Percentiles rank a stretch among this genome's conserved stretches.
Evolutionary conservation across 1,140 invertebrate genomes (phyloP).

Genomic region (Holcopasites calliopsidis): DNA sequence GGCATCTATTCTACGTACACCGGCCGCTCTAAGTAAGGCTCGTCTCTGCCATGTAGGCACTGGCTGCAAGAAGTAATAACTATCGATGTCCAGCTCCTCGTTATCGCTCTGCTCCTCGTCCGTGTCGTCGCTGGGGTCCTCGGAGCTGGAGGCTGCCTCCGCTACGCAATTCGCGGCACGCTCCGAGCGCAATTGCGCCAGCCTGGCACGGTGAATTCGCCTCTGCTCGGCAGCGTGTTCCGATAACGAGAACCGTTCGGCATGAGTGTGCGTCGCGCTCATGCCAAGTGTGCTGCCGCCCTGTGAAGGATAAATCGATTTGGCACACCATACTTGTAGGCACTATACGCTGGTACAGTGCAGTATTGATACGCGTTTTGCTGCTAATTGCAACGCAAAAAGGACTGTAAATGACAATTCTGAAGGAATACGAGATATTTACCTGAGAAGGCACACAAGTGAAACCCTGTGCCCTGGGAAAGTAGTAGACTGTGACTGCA

Average conservation of each 20-base stretch:
- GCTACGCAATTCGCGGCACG: constrained; percentile 76
- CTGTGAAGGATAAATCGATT: constrained; percentile 68
- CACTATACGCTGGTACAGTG: background rate
- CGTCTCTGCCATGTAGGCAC: constrained; percentile 95
- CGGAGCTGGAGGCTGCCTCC: constrained; percentile 75
- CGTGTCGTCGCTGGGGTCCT: constrained; percentile 87
- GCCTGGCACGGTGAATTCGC: constrained; percentile 89
- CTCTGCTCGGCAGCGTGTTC: constrained; percentile 94
- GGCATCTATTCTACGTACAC: constrained; percentile 95
- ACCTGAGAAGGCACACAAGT: constrained; percentile 97
- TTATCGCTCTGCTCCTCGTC: constrained; percentile 91
- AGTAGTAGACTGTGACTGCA: constrained; percentile 96
- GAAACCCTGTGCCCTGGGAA: constrained; percentile 97
- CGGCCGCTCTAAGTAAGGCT: constrained; percentile 91
- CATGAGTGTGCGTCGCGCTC: constrained; percentile 90
- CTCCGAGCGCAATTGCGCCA: constrained; percentile 88
- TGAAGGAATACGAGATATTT: too few species aligned
- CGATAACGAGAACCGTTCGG: constrained; percentile 87
- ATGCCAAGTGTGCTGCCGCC: constrained; percentile 98
- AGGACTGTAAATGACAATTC: too few species aligned
- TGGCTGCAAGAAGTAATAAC: constrained; percentile 96
- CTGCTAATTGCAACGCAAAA: too few species aligned
- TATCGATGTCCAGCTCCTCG: constrained; percentile 93
- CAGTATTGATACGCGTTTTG: background rate
- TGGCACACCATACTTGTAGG: background rate